Evolutionary conservation across 2,888 invertebrate genomes (phyloP).

Genomic region (Agonopterix heracliana): DNA sequence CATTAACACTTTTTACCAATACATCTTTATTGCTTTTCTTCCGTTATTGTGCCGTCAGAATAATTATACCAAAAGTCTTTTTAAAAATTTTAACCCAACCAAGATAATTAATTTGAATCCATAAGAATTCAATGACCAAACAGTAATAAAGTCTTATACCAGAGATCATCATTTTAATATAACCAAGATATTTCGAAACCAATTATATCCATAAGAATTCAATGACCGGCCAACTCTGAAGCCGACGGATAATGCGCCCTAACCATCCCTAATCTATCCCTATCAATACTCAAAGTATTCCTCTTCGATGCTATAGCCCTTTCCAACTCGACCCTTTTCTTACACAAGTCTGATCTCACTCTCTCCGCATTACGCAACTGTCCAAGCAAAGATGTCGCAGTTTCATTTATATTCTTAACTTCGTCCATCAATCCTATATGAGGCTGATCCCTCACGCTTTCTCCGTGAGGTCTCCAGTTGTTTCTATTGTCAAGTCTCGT

Average conservation of each 20-base stretch:
- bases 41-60: too few relatives aligned
- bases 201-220: too few relatives aligned
- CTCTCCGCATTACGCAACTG: constrained; percentile 81
- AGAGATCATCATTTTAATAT: too few relatives aligned
- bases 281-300: constrained; percentile 82
- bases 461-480: constrained; percentile 84
- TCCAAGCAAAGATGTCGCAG: constrained; percentile 79
- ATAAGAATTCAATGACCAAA: too few relatives aligned
- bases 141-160: too few relatives aligned
- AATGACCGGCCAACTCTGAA: constrained; percentile 78
- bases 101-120: too few relatives aligned
- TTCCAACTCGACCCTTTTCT: constrained; percentile 78
- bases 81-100: too few relatives aligned
- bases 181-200: too few relatives aligned
- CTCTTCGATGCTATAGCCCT: constrained; percentile 82
- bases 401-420: constrained; percentile 82
- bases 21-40: too few relatives aligned
- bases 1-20: too few relatives aligned
- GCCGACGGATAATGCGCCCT: constrained; percentile 83
- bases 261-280: constrained; percentile 79
- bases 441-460: constrained; percentile 89
- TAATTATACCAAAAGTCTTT: too few relatives aligned
- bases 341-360: constrained; percentile 63
- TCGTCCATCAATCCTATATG: constrained; percentile 86
- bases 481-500: constrained; percentile 88